Evolutionary conservation across 2,888 invertebrate species (phyloP), one percentile per base, ranked within the genome.

Genomic region (Dorcus hopei): DNA sequence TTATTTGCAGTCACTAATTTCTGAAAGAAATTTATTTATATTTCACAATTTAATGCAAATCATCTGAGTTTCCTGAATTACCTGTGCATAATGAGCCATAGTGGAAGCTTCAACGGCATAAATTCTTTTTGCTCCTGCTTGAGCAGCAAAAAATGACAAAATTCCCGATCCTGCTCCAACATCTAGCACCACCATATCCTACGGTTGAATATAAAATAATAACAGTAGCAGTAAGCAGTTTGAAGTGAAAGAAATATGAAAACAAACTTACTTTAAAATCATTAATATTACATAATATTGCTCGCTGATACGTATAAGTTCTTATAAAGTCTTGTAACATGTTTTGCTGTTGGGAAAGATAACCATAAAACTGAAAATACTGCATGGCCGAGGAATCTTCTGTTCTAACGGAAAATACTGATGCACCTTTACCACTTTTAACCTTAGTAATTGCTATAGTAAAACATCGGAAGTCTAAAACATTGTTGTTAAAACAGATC

Each of bases 271-370:
- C 77, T 70, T 88, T 86, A 79, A 98, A 99, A 79, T 99, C 98
- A 58, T 88, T 86, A 54, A 92, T 83, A 80, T 99, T 99, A 54
- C 92, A 89, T 63, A 97, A 82, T 77, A 99, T 97, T 57, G 99
- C 98, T 72, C 94, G 87, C 80, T 99, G 98, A 80, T 99, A 99
- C 57, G 98, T 98, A 75, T 96, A 95, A 48, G 99, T 99, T 69
- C 99, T 85, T 65, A 98, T 94, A 79, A 95, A 99, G 79, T 99
- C 99, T 81, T 99, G 98, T 92, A 99, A 93, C 98, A 99, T 99
- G 77, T 99, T 99, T 80, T 99, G 99, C 80, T 99, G 99, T 78
- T 99, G 99, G 57, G 97, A 97, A 68, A 99, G 82, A 81, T 97
- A 98, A 65, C 98, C 97, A 80, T 99, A 99, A 80, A 99, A 99